Percentiles rank a stretch among this genome's conserved stretches.
phyloP scores from a whole-genome alignment of 2,797 vertebrate species.

The Sebastes melanostomus region DNA sequence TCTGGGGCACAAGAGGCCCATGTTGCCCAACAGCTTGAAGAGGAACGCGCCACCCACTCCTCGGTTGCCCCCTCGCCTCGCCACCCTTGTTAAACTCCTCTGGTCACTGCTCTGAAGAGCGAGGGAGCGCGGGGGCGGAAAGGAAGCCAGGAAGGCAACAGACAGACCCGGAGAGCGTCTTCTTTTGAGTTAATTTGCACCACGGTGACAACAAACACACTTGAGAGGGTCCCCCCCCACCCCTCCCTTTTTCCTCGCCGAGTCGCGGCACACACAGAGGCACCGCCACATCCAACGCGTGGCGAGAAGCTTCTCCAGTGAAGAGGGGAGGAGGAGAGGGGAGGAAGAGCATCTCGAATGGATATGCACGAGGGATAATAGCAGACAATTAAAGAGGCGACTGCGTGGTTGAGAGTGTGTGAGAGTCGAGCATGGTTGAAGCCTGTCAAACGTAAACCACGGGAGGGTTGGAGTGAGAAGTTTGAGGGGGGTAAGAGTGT shows the following conservation, averaged over 20 bases:
- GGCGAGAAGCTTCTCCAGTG: slow-evolving; percentile 50
- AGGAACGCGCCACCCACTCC: slow-evolving; percentile 60
- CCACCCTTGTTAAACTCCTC: slow-evolving; percentile 75
- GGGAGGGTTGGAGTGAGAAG: slow-evolving; percentile 69
- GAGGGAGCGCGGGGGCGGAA: slow-evolving; percentile 60
- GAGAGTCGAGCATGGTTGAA: slow-evolving; percentile 78
- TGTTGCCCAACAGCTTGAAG: slow-evolving; percentile 66
- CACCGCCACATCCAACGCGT: slow-evolving; percentile 43
- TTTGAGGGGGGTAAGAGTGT: slow-evolving; percentile 63
- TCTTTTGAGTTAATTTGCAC: slow-evolving; percentile 74
- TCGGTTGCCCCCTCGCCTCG: slow-evolving; percentile 59
- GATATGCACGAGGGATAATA: slow-evolving; percentile 72
- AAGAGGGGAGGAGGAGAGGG: slow-evolving; percentile 50
- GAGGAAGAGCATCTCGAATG: slow-evolving; percentile 64
- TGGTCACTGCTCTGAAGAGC: slow-evolving; percentile 70
- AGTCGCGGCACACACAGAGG: slow-evolving; percentile 50
- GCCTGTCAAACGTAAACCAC: slow-evolving; percentile 76
- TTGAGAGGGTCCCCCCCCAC: slow-evolving; percentile 47
- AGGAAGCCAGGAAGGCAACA: slow-evolving; percentile 55
- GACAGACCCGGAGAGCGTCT: slow-evolving; percentile 61
- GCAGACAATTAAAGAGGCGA: slow-evolving; percentile 79
- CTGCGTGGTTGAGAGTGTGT: slow-evolving; percentile 70
- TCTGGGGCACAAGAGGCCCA: slow-evolving; percentile 58
- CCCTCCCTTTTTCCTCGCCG: slow-evolving; percentile 5
- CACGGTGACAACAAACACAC: slow-evolving; percentile 70